Evolutionary conservation across 2,113 vertebrate genomes (phyloP).

Genomic region (Sinocyclocheilus grahami): DNA sequence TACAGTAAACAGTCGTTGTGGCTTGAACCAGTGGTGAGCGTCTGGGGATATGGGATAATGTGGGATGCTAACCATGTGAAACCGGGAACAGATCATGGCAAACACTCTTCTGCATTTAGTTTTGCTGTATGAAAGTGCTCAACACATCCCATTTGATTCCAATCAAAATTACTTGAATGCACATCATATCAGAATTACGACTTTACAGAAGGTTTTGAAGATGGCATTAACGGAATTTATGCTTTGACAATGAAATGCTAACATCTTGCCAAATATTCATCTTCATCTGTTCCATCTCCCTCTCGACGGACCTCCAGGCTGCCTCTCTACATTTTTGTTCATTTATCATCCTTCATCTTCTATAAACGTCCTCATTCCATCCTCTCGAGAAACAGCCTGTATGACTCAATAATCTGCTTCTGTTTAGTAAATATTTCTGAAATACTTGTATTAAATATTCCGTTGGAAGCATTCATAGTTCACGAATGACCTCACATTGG

Average conservation of each 20-base stretch:
- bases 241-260: background rate
- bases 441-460: background rate
- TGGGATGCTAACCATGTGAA: background rate
- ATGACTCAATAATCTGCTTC: conserved; percentile 37
- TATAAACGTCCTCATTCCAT: background rate
- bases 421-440: conserved; percentile 47
- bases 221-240: background rate
- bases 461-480: background rate
- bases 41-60: background rate
- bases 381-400: conserved; percentile 2
- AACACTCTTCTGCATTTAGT: background rate
- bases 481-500: background rate
- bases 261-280: background rate
- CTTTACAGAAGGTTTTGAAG: background rate
- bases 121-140: background rate
- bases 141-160: background rate
- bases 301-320: background rate
- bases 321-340: background rate
- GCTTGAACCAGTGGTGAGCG: background rate
- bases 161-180: background rate
- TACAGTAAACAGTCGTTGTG: background rate
- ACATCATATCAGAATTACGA: background rate
- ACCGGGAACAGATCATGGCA: background rate
- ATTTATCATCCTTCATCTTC: background rate
- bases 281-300: background rate